Conservation (phyloP, 2,113 vertebrate species). For the Gymnorhina tibicen region DNA sequence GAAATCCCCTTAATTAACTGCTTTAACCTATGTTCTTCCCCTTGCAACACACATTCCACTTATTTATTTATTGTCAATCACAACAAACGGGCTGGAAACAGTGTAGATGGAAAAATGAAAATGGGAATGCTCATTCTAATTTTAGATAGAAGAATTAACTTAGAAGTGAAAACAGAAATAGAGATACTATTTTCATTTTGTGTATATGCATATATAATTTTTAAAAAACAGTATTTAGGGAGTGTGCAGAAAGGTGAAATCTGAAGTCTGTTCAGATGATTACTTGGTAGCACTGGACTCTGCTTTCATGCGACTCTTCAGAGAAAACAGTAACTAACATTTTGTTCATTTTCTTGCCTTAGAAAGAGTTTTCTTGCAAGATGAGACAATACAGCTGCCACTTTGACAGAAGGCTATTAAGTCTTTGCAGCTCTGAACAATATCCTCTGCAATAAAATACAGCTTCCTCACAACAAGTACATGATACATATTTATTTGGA, state of each 20-base stretch:
- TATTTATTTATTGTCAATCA: slow-evolving; percentile 20
- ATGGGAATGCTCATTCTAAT: background rate
- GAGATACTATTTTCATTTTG: background rate
- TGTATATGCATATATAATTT: background rate
- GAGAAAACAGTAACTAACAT: background rate
- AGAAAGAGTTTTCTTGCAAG: background rate
- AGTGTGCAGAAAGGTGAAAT: background rate
- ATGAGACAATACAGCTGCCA: background rate
- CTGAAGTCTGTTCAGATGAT: background rate
- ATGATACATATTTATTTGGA: background rate
- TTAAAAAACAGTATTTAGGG: background rate
- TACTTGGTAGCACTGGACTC: background rate
- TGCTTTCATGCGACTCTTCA: background rate
- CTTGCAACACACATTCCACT: background rate
- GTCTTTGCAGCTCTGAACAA: background rate
- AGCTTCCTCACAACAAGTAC: background rate
- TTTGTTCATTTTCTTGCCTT: background rate
- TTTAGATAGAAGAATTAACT: slow-evolving; percentile 7
- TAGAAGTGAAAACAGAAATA: slow-evolving; percentile 36
- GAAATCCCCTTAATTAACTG: background rate
- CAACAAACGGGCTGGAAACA: background rate
- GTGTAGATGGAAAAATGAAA: background rate
- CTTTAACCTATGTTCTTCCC: background rate
- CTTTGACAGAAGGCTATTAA: background rate
- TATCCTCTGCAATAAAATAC: background rate